Evolutionary conservation across 2,797 vertebrate genomes (phyloP).

Genomic region (Argya squamiceps): DNA sequence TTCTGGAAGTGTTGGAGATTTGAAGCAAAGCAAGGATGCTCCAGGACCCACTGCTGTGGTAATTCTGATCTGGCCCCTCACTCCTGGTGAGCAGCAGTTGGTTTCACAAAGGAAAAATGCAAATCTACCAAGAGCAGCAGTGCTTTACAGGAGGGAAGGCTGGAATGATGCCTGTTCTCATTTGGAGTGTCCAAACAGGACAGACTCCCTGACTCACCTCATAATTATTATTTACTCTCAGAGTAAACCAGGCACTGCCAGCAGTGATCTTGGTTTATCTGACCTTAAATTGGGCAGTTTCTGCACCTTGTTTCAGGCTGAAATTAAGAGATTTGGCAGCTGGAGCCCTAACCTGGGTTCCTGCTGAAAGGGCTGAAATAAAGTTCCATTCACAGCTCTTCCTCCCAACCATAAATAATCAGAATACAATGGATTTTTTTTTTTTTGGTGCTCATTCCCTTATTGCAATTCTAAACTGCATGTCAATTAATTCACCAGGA

Average conservation of each 20-base stretch:
- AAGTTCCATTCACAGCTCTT: background rate
- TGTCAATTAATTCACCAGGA: background rate
- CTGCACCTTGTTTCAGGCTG: background rate
- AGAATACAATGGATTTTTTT: background rate
- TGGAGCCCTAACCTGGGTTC: background rate
- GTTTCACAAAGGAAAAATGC: background rate
- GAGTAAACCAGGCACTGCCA: background rate
- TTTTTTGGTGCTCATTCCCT: background rate
- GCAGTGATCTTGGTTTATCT: background rate
- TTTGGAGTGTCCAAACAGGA: background rate
- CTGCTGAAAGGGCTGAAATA: background rate
- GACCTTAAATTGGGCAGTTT: background rate
- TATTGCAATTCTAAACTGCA: background rate
- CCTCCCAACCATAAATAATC: background rate
- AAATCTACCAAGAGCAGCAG: background rate
- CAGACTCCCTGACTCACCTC: background rate
- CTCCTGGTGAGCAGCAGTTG: background rate
- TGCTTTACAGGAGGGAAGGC: background rate
- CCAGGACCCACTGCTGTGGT: fast-evolving
- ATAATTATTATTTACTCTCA: background rate
- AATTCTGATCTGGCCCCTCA: background rate
- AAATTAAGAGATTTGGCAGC: background rate
- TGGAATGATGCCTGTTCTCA: background rate
- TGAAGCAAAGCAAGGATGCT: background rate
- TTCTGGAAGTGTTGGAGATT: background rate